Evolutionary conservation across 2,113 vertebrate species (phyloP), one percentile per base, ranked within the genome.

Genomic region (Cololabis saira): DNA sequence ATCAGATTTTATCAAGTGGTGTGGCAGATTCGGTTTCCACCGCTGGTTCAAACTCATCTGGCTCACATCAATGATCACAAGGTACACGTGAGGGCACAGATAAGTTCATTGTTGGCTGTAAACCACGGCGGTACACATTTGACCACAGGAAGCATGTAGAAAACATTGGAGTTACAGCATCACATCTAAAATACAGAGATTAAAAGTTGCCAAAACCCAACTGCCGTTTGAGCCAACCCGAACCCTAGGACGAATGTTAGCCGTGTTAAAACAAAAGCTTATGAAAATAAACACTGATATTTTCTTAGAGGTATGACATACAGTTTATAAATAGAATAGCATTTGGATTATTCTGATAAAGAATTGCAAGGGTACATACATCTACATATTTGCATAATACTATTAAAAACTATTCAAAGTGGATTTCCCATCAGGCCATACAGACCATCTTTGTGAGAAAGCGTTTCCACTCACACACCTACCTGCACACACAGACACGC

Each of bases 311-410:
- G 86, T 89, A 83, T 75, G 84, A 84, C 80, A 85, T 75, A 89
- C 72, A 83, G 17, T 88, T 84, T 72, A 90, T 90, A 90, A 90
- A 92, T 91, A 90, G 80, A 87, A 81, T 88, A 88, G 61, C 73
- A 89, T 89, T 85, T 84, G 76, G 76, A 67, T 84, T 86, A 85
- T 72, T 85, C 74, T 67, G 72, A 77, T 88, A 89, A 63, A 89
- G 83, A 87, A 84, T 82, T 80, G 82, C 82, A 87, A 77, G 75
- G 84, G 84, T 82, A 88, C 74, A 82, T 78, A 89, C 77, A 88
- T 83, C 71, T 87, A 84, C 83, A 87, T 86, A 87, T 77, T 87
- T 88, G 87, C 84, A 89, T 88, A 84, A 87, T 61, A 62, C 63
- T 78, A 55, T 76, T 71, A 49, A 71, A 80, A 79, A 30, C 57